These are phyloP conservation scores for Carassius carassius DNA, from an alignment of 2,113 vertebrate species.

Conservation along the genomic window DNA sequence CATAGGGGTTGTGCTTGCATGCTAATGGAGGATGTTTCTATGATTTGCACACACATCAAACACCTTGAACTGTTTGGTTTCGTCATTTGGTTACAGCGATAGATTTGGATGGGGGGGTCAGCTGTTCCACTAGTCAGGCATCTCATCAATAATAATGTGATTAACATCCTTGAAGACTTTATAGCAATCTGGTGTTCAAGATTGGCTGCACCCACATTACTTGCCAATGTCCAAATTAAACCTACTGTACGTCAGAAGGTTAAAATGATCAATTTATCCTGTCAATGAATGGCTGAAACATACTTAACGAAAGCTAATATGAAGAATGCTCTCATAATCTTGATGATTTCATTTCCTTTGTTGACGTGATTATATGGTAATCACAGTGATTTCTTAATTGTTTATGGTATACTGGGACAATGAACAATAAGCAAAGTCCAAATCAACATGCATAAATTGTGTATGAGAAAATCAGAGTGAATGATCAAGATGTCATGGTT, in stretches of 20 bases:
- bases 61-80: background rate
- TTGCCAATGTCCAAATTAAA: background rate
- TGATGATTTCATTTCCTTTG: background rate
- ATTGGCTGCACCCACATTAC: background rate
- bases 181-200: background rate
- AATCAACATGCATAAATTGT: background rate
- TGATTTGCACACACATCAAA: background rate
- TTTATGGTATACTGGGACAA: background rate
- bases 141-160: constrained; percentile 21
- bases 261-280: background rate
- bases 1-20: background rate
- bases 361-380: background rate
- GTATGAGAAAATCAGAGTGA: background rate
- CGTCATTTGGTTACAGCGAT: background rate
- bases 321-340: background rate
- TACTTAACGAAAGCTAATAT: background rate
- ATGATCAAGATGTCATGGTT: constrained; percentile 25
- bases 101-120: background rate
- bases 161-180: background rate
- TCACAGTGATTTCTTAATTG: constrained; percentile 7
- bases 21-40: background rate
- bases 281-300: background rate
- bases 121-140: background rate
- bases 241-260: background rate
- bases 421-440: constrained; percentile 38